phyloP scores from a whole-genome alignment of 2,797 vertebrate species.

The Rachycentron canadum region DNA sequence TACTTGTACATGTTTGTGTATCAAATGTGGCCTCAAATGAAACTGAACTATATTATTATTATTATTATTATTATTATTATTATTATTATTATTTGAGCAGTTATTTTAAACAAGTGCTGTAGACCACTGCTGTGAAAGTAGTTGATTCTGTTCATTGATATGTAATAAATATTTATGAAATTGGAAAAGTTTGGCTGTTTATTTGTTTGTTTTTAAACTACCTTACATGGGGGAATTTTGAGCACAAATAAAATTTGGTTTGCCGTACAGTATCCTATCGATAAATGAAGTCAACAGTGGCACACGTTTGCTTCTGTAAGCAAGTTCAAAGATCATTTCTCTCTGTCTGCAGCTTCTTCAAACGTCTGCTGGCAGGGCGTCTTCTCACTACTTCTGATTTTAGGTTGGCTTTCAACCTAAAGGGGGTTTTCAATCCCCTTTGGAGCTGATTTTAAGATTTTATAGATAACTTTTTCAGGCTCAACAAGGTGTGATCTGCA shows the following conservation, averaged over 20 bases:
- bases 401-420: too few species aligned
- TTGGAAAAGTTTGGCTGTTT: slow-evolving; percentile 64
- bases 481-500: not conserved
- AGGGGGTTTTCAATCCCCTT: too few species aligned
- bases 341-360: too few species aligned
- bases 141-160: slow-evolving; percentile 89
- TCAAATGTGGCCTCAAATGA: slow-evolving; percentile 92
- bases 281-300: too few species aligned
- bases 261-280: too few species aligned
- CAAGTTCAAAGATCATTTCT: too few species aligned
- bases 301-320: too few species aligned
- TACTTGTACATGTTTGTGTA: slow-evolving; percentile 92
- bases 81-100: slow-evolving; percentile 80
- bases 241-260: too few species aligned
- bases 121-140: slow-evolving; percentile 91
- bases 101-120: slow-evolving; percentile 90
- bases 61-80: slow-evolving; percentile 73
- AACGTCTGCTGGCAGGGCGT: too few species aligned
- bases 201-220: not conserved
- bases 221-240: not conserved
- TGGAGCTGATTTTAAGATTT: too few species aligned
- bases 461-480: too few species aligned
- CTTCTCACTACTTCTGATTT: too few species aligned
- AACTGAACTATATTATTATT: slow-evolving; percentile 84
- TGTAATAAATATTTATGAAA: slow-evolving; percentile 94